These are phyloP conservation scores for Zaprionus gabonicus DNA, from an alignment of 1,140 invertebrate genomes.

Conservation along the genomic window DNA sequence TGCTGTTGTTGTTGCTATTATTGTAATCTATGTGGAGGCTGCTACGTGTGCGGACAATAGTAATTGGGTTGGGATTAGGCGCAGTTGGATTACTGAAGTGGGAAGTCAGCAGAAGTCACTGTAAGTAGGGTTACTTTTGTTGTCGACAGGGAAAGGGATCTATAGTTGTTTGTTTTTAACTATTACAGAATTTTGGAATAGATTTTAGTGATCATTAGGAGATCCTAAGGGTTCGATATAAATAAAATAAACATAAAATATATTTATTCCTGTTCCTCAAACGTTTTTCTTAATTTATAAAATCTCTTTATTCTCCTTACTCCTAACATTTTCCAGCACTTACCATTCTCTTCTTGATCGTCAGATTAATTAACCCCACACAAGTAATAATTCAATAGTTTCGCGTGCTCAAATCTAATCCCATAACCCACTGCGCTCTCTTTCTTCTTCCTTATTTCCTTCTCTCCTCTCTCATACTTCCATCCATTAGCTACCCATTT, in stretches of 20 bases:
- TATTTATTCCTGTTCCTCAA: too few relatives aligned
- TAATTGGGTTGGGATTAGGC: constrained; percentile 26
- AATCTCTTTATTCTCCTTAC: not conserved
- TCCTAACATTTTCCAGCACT: not conserved
- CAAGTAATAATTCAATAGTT: constrained; percentile 1
- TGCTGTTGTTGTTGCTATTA: constrained; percentile 24
- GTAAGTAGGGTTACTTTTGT: not conserved
- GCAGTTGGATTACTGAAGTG: not conserved
- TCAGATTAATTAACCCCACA: not conserved
- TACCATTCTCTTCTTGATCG: not conserved
- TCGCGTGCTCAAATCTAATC: constrained; percentile 4
- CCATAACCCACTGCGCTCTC: not conserved
- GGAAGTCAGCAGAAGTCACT: not conserved
- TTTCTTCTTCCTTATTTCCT: not conserved
- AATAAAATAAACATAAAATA: too few relatives aligned
- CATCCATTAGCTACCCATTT: constrained; percentile 17
- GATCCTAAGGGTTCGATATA: too few relatives aligned
- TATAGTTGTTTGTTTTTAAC: not conserved
- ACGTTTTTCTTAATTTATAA: not conserved
- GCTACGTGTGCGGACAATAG: not conserved
- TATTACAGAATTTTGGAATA: not conserved
- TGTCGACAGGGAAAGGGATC: not conserved
- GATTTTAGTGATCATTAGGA: too few relatives aligned
- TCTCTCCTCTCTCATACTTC: not conserved
- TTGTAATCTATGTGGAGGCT: constrained; percentile 42